Percentiles rank a stretch among this genome's conserved stretches.
These are phyloP conservation scores for Gasterosteus nipponicus DNA, from an alignment of 2,113 vertebrate genomes.

Conservation along the genomic window DNA sequence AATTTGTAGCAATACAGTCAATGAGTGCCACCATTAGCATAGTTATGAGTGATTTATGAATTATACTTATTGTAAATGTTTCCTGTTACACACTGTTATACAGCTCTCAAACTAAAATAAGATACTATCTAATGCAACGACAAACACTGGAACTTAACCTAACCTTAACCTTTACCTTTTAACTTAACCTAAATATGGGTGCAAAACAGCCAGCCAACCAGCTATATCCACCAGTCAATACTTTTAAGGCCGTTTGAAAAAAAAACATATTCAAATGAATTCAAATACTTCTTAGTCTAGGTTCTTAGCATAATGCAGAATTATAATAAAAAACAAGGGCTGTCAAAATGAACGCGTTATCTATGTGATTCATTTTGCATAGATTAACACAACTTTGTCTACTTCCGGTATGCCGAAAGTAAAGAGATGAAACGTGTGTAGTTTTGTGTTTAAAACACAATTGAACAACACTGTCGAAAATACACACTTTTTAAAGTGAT, in stretches of 20 bases:
- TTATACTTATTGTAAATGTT: neutral
- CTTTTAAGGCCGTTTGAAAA: neutral
- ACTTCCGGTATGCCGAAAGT: no score
- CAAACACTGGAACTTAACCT: neutral
- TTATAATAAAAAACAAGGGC: no score
- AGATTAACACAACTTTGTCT: no score
- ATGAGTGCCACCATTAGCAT: constrained; percentile 49
- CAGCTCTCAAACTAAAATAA: neutral
- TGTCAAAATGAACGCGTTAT: no score
- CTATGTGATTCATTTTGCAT: no score
- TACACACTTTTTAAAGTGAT: no score
- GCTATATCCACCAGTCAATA: neutral
- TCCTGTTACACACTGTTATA: neutral
- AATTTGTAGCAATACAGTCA: neutral
- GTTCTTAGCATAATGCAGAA: neutral
- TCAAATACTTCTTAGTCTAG: neutral
- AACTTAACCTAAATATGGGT: neutral
- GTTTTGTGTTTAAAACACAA: no score
- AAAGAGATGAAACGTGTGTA: no score
- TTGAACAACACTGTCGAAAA: no score
- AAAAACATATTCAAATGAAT: neutral
- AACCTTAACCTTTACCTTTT: no score
- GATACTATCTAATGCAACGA: neutral
- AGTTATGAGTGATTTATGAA: constrained; percentile 34
- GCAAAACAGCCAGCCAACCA: neutral